Percentiles rank a stretch among this genome's conserved stretches.
Evolutionary conservation across 2,797 vertebrate species (phyloP).

Genomic region (Micromesistius poutassou): DNA sequence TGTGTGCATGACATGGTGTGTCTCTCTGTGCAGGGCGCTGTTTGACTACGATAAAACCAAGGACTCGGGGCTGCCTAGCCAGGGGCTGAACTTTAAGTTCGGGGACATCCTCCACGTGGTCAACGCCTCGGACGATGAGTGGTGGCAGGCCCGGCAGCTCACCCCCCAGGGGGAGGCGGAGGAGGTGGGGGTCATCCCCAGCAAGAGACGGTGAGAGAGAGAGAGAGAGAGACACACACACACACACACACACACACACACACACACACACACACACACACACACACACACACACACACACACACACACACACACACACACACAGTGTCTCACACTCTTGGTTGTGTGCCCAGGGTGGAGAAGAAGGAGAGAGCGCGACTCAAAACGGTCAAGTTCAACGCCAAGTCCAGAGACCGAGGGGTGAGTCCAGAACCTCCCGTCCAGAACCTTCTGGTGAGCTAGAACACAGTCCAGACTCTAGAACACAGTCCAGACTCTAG

Average conservation of each 20-base stretch:
- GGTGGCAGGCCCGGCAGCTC: constrained; percentile 97
- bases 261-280: constrained; percentile 1
- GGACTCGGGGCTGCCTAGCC: constrained; percentile 94
- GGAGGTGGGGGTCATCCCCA: constrained; percentile 96
- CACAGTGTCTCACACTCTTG: constrained; percentile 4
- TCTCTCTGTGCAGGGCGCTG: constrained; percentile 76
- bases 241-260: too few species aligned
- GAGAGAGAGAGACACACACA: background rate
- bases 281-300: background rate
- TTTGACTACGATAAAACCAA: constrained; percentile 97
- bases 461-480: background rate
- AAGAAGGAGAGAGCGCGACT: constrained; percentile 96
- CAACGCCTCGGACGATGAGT: constrained; percentile 96
- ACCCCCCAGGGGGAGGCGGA: constrained; percentile 86
- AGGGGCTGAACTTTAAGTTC: constrained; percentile 91
- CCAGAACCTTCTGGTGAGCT: background rate
- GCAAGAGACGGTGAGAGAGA: constrained; percentile 85
- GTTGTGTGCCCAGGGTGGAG: constrained; percentile 79
- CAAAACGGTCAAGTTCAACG: constrained; percentile 98
- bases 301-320: background rate
- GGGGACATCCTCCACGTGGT: constrained; percentile 96
- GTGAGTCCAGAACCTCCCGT: constrained; percentile 75
- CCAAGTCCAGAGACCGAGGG: constrained; percentile 92
- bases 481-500: too few species aligned
- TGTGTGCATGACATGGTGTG: background rate